Evolutionary conservation across 2,888 invertebrate genomes (phyloP).

Genomic region (Omphaloscelis lunosa): DNA sequence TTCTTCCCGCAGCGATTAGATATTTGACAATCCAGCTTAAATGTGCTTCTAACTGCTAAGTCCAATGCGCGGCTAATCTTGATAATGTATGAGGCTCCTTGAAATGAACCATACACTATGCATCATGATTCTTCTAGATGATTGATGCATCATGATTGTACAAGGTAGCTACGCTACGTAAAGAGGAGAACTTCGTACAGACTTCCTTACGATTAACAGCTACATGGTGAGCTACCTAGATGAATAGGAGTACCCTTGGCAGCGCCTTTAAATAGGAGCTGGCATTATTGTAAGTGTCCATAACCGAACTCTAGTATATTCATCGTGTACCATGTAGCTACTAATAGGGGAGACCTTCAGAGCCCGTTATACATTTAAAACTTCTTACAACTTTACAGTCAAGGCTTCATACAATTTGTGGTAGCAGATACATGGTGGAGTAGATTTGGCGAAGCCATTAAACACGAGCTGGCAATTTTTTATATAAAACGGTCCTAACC

Average conservation of each 20-base stretch:
- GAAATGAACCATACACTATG: background rate
- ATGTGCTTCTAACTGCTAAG: background rate
- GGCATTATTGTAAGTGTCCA: background rate
- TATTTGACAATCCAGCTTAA: background rate
- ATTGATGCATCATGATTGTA: background rate
- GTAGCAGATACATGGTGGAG: background rate
- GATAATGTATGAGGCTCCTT: background rate
- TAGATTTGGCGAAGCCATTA: background rate
- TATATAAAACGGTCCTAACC: background rate
- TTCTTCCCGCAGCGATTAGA: background rate
- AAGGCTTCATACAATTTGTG: background rate
- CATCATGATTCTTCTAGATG: background rate
- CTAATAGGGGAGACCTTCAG: background rate
- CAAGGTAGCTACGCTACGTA: too few species aligned
- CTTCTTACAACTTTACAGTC: background rate
- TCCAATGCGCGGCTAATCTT: background rate
- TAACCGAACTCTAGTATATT: background rate
- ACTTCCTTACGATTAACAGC: conserved; percentile 19
- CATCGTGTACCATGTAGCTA: too few species aligned
- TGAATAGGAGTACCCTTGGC: conserved; percentile 50
- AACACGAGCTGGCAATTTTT: background rate
- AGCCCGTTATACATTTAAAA: background rate
- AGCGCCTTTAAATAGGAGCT: background rate
- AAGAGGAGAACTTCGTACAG: background rate
- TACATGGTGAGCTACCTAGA: conserved; percentile 79